Evolutionary conservation across 35 echinoderm and acorn worm genomes (phyloP).

Genomic region (Chiridota heheva): DNA sequence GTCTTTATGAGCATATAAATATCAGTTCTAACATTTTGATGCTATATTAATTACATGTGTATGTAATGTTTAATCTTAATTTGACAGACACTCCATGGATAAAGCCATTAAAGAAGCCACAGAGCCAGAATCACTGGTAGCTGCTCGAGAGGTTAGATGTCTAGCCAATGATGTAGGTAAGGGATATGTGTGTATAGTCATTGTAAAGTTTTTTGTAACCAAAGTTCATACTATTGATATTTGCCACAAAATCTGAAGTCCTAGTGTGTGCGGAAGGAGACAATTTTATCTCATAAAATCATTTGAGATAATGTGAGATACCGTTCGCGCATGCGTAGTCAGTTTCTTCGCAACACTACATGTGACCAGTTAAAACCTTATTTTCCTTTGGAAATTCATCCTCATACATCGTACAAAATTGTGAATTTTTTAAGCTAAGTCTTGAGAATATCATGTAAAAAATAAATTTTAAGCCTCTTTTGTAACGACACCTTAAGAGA

Average conservation of each 20-base stretch:
- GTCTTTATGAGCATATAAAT: not conserved
- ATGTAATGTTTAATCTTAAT: too few relatives aligned
- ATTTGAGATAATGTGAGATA: not conserved
- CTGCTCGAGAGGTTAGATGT: conserved; percentile 92
- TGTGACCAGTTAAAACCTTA: too few relatives aligned
- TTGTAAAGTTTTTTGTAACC: too few relatives aligned
- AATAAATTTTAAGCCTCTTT: too few relatives aligned
- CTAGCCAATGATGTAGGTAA: conserved; percentile 83
- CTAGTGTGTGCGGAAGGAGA: not conserved
- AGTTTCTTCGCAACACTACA: too few relatives aligned
- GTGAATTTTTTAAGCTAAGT: too few relatives aligned
- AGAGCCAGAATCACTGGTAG: conserved; percentile 55
- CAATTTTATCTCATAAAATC: not conserved
- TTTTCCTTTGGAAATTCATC: too few relatives aligned
- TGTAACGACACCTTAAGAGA: too few relatives aligned
- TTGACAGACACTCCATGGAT: conserved; percentile 46
- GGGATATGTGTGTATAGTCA: too few relatives aligned
- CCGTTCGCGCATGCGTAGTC: too few relatives aligned
- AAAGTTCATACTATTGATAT: not conserved
- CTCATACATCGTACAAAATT: too few relatives aligned
- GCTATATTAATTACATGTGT: not conserved
- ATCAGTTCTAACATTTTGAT: not conserved
- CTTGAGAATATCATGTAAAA: too few relatives aligned
- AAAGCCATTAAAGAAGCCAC: conserved; percentile 38
- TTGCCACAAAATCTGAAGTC: not conserved